These are phyloP conservation scores for Naja naja DNA, from an alignment of 2,113 vertebrate species.

Conservation along the genomic window DNA sequence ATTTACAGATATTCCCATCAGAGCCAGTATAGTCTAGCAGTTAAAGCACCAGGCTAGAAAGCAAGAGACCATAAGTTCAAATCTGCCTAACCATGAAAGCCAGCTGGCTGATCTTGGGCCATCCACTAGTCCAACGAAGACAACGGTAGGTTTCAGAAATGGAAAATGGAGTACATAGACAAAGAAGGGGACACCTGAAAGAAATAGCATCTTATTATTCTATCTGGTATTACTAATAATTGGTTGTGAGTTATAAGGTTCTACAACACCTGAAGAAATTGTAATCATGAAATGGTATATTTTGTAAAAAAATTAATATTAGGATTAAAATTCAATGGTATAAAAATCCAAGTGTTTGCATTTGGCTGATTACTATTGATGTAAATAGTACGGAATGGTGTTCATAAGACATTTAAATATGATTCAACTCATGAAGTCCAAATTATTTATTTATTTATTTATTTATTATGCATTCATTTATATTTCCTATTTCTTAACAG, in stretches of 20 bases:
- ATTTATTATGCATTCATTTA: not conserved
- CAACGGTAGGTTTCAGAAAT: not conserved
- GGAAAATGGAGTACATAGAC: not conserved
- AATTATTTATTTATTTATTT: not conserved
- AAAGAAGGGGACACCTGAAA: not conserved
- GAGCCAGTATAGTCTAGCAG: no score
- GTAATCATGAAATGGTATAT: rapidly evolving
- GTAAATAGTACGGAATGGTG: not conserved
- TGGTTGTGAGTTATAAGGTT: not conserved
- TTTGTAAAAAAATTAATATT: not conserved
- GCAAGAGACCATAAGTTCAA: no score
- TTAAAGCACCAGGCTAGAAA: no score
- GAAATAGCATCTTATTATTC: not conserved
- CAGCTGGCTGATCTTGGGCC: no score
- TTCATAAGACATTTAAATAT: not conserved
- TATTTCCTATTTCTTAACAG: not conserved
- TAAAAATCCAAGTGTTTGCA: not conserved
- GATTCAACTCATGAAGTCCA: not conserved
- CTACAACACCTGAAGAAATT: not conserved
- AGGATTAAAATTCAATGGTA: rapidly evolving
- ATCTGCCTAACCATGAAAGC: no score
- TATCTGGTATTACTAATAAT: not conserved
- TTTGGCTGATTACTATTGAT: not conserved
- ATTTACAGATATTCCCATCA: not conserved
- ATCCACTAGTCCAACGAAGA: not conserved